A percentile compares a stretch with the other conserved stretches of the same genome.
Evolutionary conservation across 2,113 vertebrate genomes (phyloP).

Genomic region (Bagarius yarrelli): DNA sequence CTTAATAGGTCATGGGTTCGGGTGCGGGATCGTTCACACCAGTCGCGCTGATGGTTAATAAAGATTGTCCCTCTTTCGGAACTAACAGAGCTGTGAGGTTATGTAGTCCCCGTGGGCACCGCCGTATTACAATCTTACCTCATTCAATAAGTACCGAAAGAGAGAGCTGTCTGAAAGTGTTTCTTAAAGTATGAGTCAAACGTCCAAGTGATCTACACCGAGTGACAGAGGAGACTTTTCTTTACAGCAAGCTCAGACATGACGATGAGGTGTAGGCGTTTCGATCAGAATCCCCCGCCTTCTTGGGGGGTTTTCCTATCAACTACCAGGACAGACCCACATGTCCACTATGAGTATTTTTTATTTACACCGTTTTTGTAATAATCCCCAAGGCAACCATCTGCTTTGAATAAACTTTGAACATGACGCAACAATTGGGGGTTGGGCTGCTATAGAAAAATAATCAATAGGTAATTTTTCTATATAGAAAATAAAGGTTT

Average conservation of each 20-base stretch:
- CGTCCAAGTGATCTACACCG: too few relatives aligned
- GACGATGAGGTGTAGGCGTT: neutral
- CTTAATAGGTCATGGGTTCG: neutral
- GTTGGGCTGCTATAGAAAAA: neutral
- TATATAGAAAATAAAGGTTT: too few relatives aligned
- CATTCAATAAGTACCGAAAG: too few relatives aligned
- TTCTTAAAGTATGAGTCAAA: neutral
- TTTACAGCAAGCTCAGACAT: neutral
- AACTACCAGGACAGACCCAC: slow-evolving; percentile 18
- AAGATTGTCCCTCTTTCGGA: neutral
- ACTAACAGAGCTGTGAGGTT: neutral
- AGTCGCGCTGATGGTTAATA: neutral
- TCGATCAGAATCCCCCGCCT: neutral
- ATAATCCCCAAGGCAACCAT: neutral
- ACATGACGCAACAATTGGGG: too few relatives aligned
- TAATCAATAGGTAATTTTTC: neutral
- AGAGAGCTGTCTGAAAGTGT: neutral
- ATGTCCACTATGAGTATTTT: neutral
- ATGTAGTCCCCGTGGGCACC: neutral
- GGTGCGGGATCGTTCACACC: neutral
- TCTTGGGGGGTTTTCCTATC: slow-evolving; percentile 24
- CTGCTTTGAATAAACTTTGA: neutral
- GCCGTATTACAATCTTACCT: neutral
- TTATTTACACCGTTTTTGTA: neutral
- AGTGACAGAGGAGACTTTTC: neutral